Conservation (phyloP, 2,113 vertebrate genomes). For the Callaeas wilsoni region DNA sequence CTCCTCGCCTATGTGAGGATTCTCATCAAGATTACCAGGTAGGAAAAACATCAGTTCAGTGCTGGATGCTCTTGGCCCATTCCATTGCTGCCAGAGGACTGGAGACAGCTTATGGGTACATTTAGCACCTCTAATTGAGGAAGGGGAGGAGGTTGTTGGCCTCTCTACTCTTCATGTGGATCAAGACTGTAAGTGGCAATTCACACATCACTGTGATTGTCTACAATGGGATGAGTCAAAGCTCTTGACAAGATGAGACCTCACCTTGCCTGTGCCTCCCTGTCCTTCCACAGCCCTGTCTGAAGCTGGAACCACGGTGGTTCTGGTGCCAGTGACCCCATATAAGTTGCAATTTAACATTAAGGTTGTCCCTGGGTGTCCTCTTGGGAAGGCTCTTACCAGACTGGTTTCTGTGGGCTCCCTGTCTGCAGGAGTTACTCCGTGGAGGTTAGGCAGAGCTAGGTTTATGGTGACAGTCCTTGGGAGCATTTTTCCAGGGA, state of each 20-base stretch:
- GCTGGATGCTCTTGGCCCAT: neutral
- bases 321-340: neutral
- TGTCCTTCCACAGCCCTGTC: neutral
- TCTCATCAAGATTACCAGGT: neutral
- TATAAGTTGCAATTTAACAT: neutral
- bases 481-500: neutral
- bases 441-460: neutral
- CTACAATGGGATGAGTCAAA: neutral
- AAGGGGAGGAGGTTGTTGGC: neutral
- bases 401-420: neutral
- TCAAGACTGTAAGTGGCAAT: neutral
- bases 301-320: neutral
- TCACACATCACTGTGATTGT: neutral
- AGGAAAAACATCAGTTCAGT: neutral
- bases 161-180: neutral
- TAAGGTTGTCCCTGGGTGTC: neutral
- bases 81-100: neutral
- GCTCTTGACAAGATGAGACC: neutral
- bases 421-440: neutral
- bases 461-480: neutral
- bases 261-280: neutral
- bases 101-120: neutral
- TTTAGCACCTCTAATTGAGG: neutral
- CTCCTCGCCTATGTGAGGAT: neutral
- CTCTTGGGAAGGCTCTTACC: neutral